Base-by-base conservation (phyloP, 2,888 invertebrate genomes). In the Caenorhabditis drosophilae region DNA sequence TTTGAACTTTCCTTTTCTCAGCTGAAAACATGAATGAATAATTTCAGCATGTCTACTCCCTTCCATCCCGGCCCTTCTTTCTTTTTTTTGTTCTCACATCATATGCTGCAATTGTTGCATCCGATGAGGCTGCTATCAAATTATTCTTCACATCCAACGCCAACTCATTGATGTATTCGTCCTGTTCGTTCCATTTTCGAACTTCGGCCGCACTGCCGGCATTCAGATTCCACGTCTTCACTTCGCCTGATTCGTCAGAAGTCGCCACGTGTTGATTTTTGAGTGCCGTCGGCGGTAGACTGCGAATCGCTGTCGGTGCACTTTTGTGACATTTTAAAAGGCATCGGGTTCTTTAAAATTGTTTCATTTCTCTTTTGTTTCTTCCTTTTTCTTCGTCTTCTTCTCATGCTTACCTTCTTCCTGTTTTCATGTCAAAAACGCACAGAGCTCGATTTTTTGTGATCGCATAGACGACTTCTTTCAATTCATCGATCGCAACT, bases 181-280 rank as follows among this genome's bases (percentile, higher is more conserved):
- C 70, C 34, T 78, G 78, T 12, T 77, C 73, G 9, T 66, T 69
- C 62, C 68, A 78, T 42, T 60, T 61, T 44, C 67, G 59, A 31
- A 79, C 56, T 27, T 66, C 40, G 1, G 77, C 67, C 6, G 58
- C 53, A 25, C 53, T 34, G 1, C 49, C 53, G 16, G 61, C 47
- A 15, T 69, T 66, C 35, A 77, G 62, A 58, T 79, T 76, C 77
- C 78, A 79, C 26, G 75, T 73, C 42, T 70, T 63, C 44, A 79
- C 77, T 56, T 76, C 64, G 48, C 79, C 79, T 2, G 60, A 54
- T 38, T 79, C 79, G 27, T 76, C 73, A 6, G 72, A 78, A 1
- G 76, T 77, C 2, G 73, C 77, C 27, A 78, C 52, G 27, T 72
- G 67, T 48, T 73, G 73, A 31, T 67, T 56, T 44, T 73, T 68